Percentiles rank a stretch among this genome's conserved stretches.
phyloP scores from a whole-genome alignment of 1,140 invertebrate species.

The Leptopilina clavipes region DNA sequence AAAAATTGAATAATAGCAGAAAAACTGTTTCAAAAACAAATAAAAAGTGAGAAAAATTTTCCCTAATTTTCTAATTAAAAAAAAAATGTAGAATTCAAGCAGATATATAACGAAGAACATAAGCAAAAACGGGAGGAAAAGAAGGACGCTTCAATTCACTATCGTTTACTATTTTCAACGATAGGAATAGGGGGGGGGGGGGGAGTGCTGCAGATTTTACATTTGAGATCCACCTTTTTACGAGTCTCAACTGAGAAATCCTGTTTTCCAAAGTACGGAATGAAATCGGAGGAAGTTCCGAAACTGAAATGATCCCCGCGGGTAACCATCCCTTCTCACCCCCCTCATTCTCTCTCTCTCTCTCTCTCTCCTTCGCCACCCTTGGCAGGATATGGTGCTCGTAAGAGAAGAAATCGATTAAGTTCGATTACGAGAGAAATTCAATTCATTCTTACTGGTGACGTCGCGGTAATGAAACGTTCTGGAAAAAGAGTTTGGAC shows the following conservation, averaged over 20 bases:
- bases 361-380: too few species aligned
- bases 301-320: slow-evolving; percentile 31
- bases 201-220: neutral
- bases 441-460: slow-evolving; percentile 46
- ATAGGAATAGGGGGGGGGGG: too few species aligned
- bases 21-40: too few species aligned
- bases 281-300: slow-evolving; percentile 18
- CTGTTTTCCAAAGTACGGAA: neutral
- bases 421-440: slow-evolving; percentile 47
- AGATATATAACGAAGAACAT: neutral
- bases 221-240: slow-evolving; percentile 23
- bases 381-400: neutral
- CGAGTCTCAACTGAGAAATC: slow-evolving; percentile 26
- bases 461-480: slow-evolving; percentile 48
- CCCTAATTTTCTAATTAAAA: too few species aligned
- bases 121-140: neutral
- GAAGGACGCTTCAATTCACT: slow-evolving; percentile 11
- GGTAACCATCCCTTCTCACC: slow-evolving; percentile 1
- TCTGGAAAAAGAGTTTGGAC: slow-evolving; percentile 40
- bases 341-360: neutral
- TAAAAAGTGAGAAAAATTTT: too few species aligned
- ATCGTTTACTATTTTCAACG: slow-evolving; percentile 9
- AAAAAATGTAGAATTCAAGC: too few species aligned
- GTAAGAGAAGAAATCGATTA: slow-evolving; percentile 39
- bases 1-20: too few species aligned